Evolutionary conservation across 2,888 invertebrate species (phyloP).

Genomic region (Drosophila antonietae): DNA sequence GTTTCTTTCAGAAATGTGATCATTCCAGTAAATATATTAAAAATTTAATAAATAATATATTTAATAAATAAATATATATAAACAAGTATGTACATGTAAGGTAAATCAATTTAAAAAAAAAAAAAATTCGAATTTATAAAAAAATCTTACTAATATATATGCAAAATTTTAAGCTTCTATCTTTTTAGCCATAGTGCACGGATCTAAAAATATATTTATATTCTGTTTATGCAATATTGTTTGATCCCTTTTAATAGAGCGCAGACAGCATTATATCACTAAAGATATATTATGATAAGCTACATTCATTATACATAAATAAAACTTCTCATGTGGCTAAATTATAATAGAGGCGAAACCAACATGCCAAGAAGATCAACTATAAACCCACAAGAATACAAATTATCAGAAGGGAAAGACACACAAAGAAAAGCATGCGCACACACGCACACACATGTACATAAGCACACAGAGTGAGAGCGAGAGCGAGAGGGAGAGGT

Average conservation of each 20-base stretch:
- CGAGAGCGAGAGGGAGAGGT: not conserved
- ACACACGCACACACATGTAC: constrained; percentile 13
- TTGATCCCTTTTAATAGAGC: not conserved
- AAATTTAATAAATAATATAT: no score
- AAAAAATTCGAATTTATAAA: no score
- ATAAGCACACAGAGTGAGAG: constrained; percentile 8
- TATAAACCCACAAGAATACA: constrained; percentile 82
- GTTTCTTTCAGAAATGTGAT: no score
- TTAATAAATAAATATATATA: no score
- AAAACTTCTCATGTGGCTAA: constrained; percentile 2
- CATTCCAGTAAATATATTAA: no score
- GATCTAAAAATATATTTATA: not conserved
- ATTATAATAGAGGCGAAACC: constrained; percentile 43
- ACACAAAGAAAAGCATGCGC: constrained; percentile 30
- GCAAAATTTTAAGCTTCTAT: no score
- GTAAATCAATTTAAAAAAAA: no score
- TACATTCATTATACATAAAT: not conserved
- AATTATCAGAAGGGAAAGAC: constrained; percentile 77
- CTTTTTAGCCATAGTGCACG: no score
- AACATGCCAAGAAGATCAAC: constrained; percentile 68
- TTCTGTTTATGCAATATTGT: not conserved
- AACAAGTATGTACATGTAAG: no score
- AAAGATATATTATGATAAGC: not conserved
- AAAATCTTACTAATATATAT: no score
- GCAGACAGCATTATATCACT: not conserved